Evolutionary conservation across 53 echinoderm and acorn worm genomes (phyloP).

Genomic region (Echinarachnius parma): DNA sequence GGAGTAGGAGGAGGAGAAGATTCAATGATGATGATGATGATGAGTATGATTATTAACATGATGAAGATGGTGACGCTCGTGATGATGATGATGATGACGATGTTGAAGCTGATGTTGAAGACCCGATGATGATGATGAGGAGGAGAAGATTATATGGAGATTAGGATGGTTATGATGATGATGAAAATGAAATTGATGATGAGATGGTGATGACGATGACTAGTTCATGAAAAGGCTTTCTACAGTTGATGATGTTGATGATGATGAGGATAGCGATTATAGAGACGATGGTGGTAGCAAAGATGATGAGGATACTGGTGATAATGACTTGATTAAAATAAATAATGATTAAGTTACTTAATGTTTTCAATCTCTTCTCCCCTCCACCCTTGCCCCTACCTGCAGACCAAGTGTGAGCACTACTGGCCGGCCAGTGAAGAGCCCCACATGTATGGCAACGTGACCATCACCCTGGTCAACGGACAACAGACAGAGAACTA

Average conservation of each 20-base stretch:
- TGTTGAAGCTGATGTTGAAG: not conserved
- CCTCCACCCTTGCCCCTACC: no score
- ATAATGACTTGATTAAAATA: not conserved
- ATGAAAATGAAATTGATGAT: not conserved
- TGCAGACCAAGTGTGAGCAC: constrained; percentile 70
- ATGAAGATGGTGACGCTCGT: not conserved
- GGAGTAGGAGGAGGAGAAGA: not conserved
- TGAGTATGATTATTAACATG: not conserved
- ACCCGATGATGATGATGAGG: not conserved
- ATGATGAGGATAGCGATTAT: not conserved
- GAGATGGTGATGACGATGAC: no score
- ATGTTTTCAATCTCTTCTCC: no score
- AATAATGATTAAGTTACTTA: not conserved
- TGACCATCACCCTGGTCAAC: constrained; percentile 23
- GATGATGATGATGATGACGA: not conserved
- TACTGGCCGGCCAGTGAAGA: constrained; percentile 67
- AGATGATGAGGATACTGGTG: not conserved
- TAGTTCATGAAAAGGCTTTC: no score
- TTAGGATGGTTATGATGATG: not conserved
- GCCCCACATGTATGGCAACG: constrained; percentile 50
- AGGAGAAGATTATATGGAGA: not conserved
- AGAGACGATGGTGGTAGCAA: not conserved
- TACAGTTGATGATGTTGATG: not conserved
- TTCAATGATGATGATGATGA: not conserved
- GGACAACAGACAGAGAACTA: constrained; percentile 12